Evolutionary conservation across 2,888 invertebrate species (phyloP), one percentile per base, ranked within the genome.

Genomic region (Agriopis aurantiaria): DNA sequence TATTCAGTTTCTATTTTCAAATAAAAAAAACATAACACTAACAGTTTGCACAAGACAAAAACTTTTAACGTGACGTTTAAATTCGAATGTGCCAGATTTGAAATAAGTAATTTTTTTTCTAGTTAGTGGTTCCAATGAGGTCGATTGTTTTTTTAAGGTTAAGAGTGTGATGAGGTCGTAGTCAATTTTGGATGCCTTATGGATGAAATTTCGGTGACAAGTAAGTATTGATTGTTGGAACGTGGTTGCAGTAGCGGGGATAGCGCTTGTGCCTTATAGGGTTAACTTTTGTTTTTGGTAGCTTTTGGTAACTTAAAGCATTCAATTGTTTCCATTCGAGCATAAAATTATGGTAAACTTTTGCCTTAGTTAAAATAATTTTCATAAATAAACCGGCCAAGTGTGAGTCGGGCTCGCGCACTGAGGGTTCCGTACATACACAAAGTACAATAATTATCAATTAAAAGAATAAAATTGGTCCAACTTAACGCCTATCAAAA

Each of bases 141-240:
- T 70, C 60, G 60, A 67, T 71, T 57, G 61, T 75, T 55, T 52
- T 56, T 71, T 71, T 67, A 49, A 68, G 65, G 61, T 69, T 53
- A 66, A 61, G 11, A 55, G 69, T 71, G 69, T 53, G 58, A 57
- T 51, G 71, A 66, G 63, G 64, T 60, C 63, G 51, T 62, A 60
- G 71, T 72, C 73, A 74, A 72, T 74, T 75, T 71, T 23, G 64
- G 59, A 71, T 77, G 77, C 72, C 73, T 75, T 77, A 72, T 67
- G 66, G 57, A 52, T 67, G 65, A 68, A 23, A 52, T 59, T 65
- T 60, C 69, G 53, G 56, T 66, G 68, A 68, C 66, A 46, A 69
- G 73, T 74, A 14, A 64, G 69, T 69, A 75, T 75, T 64, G 75
- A 75, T 75, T 75, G 65, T 23, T 7, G 17, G 23, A 51, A 48